Evolutionary conservation across 2,888 invertebrate species (phyloP).

Genomic region (Myopa testacea): DNA sequence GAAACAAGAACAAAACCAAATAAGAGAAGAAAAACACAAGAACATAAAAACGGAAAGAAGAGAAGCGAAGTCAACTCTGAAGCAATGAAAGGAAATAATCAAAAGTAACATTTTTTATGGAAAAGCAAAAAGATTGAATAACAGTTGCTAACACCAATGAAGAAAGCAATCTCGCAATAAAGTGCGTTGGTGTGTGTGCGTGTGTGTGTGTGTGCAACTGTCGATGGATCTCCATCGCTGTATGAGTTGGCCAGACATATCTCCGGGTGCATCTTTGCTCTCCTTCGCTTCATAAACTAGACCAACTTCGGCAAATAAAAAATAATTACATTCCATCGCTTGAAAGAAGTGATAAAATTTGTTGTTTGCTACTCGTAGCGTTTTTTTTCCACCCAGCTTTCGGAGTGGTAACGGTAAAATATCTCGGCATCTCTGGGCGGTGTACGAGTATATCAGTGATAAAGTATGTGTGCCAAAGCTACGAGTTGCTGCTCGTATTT

Average conservation of each 20-base stretch:
- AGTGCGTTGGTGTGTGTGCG: slow-evolving; percentile 8
- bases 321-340: slow-evolving; percentile 42
- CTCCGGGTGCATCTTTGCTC: background rate
- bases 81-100: background rate
- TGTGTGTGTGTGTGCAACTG: background rate
- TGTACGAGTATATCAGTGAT: background rate
- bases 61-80: background rate
- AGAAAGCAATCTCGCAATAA: background rate
- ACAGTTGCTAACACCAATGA: slow-evolving; percentile 19
- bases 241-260: background rate
- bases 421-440: background rate
- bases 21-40: background rate
- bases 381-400: slow-evolving; percentile 24
- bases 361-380: slow-evolving; percentile 20
- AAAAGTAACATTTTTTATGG: slow-evolving; percentile 5
- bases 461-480: background rate
- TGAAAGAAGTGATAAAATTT: slow-evolving; percentile 36
- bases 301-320: slow-evolving; percentile 43
- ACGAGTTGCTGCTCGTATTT: background rate
- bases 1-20: background rate
- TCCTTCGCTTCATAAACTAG: slow-evolving; percentile 29
- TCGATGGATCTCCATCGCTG: too few species aligned
- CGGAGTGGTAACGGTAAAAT: too few species aligned
- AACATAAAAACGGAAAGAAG: background rate
- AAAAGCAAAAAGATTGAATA: slow-evolving; percentile 30